These are phyloP conservation scores for Azorinus chamasolen DNA, from an alignment of 2,888 invertebrate genomes.

Conservation along the genomic window DNA sequence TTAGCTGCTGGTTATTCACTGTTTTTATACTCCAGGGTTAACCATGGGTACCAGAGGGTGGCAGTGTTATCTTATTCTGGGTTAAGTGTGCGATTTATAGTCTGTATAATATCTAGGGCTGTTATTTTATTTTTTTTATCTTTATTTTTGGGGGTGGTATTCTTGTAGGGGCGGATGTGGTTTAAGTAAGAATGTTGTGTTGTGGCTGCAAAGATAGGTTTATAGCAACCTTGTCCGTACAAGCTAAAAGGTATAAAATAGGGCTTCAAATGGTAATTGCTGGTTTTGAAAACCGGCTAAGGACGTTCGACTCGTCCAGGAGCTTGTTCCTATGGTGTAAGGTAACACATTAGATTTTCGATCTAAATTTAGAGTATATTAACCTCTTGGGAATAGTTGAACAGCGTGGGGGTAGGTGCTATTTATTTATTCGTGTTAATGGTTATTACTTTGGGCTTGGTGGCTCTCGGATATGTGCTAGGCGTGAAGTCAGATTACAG, in stretches of 20 bases:
- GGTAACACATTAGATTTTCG: conserved; percentile 2
- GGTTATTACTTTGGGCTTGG: no score
- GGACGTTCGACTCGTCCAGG: background rate
- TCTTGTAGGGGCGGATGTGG: conserved; percentile 1
- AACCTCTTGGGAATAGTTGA: no score
- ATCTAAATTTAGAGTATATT: conserved; percentile 1
- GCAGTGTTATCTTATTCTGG: background rate
- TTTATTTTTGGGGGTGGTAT: no score
- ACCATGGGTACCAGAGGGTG: conserved; percentile 8
- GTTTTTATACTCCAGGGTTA: conserved; percentile 4
- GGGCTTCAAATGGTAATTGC: no score
- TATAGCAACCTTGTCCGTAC: background rate
- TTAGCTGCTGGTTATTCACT: conserved; percentile 18
- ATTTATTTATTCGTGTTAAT: no score
- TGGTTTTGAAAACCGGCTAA: no score
- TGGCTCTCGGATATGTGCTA: no score
- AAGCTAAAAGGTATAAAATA: no score
- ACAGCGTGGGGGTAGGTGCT: background rate
- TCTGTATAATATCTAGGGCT: background rate
- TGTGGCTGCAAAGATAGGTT: background rate
- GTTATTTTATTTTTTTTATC: background rate
- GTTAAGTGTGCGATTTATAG: conserved; percentile 88
- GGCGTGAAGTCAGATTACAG: no score
- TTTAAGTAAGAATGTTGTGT: background rate
- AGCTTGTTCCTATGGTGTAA: background rate